A percentile compares a stretch with the other conserved stretches of the same genome.
These are phyloP conservation scores for Erethizon dorsatum DNA, from an alignment of 2,797 vertebrate species.

Conservation along the genomic window DNA sequence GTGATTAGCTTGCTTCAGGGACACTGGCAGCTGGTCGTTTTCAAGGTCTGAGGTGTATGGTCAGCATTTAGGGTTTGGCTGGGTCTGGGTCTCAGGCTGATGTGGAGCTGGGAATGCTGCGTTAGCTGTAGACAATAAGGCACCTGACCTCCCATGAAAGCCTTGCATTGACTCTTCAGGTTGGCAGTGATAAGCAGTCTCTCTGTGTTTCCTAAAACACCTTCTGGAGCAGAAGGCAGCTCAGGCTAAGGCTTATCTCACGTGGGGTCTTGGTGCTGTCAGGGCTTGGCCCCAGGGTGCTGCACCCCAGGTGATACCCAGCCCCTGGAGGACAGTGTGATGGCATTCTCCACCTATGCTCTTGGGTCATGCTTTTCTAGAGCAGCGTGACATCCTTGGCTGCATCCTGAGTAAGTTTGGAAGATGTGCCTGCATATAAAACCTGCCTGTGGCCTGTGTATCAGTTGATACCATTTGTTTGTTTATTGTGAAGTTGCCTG, in stretches of 20 bases:
- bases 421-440: background rate
- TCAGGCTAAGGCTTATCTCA: background rate
- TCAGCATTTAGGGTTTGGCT: background rate
- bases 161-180: background rate
- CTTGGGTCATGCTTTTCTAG: rapidly evolving
- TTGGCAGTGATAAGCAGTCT: background rate
- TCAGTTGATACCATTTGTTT: background rate
- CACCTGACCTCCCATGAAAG: background rate
- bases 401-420: background rate
- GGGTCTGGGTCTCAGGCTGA: background rate
- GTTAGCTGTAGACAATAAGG: background rate
- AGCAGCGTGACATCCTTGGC: background rate
- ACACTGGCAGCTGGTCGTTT: no score
- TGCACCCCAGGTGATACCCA: no score
- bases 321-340: no score
- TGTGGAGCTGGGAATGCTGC: background rate
- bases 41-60: background rate
- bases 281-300: background rate
- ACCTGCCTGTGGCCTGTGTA: background rate
- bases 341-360: background rate
- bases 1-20: background rate
- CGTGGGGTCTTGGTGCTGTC: background rate
- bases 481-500: background rate
- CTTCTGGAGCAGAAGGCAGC: background rate
- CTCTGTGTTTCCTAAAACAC: background rate